Evolutionary conservation across 2,888 invertebrate genomes (phyloP), one percentile per base, ranked within the genome.

Genomic region (Tiliacea aurago): DNA sequence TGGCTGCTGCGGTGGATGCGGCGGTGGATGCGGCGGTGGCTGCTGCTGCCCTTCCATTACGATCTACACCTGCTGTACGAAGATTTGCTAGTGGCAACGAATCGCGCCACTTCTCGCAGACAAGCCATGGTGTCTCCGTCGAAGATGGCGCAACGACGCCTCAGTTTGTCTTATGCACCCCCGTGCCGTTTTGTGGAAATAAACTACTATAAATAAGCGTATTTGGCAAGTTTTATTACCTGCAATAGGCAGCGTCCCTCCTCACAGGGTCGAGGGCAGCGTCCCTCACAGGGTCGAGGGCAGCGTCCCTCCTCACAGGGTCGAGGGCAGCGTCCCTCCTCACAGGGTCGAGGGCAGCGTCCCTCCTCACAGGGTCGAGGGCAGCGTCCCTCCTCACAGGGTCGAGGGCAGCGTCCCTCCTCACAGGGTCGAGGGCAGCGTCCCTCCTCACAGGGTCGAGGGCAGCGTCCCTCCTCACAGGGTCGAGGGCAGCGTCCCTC

Each of bases 21-120:
- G 37, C 37, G 37, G 37, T 37, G 88, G 89, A 45, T 85, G 90
- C 78, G 82, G 87, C 64, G 84, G 87, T 15, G 86, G 89, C 76
- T 86, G 88, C 70, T 90, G 93, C 86, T 94, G 95, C 84, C 95
- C 95, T 0, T 89, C 87, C 81, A 95, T 95, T 75, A 95, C 95
- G 2, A 95, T 95, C 81, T 94, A 95, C 90, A 95, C 94, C 49
- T 95, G 95, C 87, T 95, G 95, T 88, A 95, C 95, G 68, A 95
- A 95, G 94, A 95, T 95, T 82, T 95, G 95, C 87, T 95, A 88
- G 73, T 58, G 63, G 64, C 61, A n/a, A 84, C 80, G 81, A 76
- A 69, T 63, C 45, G 68, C 66, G 58, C 65, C 51, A 28, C 47
- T 66, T 28, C 78, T 84, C 64, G 81, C 85, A 66, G 79, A 84